Evolutionary conservation across 1,140 invertebrate species (phyloP).

Genomic region (Neodiprion virginianus): DNA sequence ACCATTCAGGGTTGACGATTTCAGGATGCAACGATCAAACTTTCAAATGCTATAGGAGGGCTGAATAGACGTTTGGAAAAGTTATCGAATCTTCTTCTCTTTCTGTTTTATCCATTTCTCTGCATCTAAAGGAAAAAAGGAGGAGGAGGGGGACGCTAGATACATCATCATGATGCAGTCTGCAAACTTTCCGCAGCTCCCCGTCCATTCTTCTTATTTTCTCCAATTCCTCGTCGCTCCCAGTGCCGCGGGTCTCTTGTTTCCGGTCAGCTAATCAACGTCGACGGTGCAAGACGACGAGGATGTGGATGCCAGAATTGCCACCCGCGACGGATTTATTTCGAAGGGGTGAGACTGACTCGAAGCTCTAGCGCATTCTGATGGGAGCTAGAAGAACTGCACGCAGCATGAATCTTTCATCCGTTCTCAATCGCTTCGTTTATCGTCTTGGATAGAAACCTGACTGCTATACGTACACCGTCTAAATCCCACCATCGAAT

Average conservation of each 20-base stretch:
- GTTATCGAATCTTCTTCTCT: no score
- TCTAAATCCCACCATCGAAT: no score
- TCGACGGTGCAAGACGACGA: conserved; percentile 34
- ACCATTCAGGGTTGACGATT: no score
- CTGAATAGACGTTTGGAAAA: no score
- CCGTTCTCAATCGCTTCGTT: background rate
- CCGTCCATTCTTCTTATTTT: conserved; percentile 9
- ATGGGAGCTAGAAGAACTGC: background rate
- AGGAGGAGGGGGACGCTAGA: no score
- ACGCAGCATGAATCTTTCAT: conserved; percentile 11
- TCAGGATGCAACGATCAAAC: no score
- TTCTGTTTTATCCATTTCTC: no score
- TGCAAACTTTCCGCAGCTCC: background rate
- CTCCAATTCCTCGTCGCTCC: conserved; percentile 16
- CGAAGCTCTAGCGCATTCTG: conserved; percentile 1
- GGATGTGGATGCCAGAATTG: background rate
- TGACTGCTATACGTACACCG: no score
- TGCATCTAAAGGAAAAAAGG: no score
- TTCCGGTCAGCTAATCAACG: conserved; percentile 43
- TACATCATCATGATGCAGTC: no score
- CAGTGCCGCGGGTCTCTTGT: conserved; percentile 22
- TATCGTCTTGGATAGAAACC: background rate
- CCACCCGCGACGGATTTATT: background rate
- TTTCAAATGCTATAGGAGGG: no score
- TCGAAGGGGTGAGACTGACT: background rate